phyloP scores from a whole-genome alignment of 2,888 invertebrate species.

The Chaetogeoica ovagalla region DNA sequence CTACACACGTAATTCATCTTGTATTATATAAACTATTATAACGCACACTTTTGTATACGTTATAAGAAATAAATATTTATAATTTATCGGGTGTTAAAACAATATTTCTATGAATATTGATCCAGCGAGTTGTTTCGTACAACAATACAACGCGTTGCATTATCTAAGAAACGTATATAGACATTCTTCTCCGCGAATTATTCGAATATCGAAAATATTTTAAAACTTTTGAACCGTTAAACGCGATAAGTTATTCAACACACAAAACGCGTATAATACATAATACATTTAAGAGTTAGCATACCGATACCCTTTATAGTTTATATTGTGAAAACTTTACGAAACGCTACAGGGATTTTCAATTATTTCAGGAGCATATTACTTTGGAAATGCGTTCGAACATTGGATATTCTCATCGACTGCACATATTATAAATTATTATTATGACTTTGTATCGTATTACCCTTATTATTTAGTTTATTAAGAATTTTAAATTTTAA shows the following conservation, averaged over 20 bases:
- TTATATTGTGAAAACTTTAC: slow-evolving; percentile 34
- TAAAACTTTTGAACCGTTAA: slow-evolving; percentile 36
- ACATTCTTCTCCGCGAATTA: slow-evolving; percentile 5
- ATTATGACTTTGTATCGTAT: too few relatives aligned
- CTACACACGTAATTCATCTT: too few relatives aligned
- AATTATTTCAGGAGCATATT: slow-evolving; percentile 45
- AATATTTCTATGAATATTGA: not conserved
- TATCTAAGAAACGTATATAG: not conserved
- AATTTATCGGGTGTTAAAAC: too few relatives aligned
- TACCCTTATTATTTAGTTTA: too few relatives aligned
- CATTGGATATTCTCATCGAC: not conserved
- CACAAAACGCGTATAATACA: not conserved
- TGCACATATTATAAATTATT: not conserved
- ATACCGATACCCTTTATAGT: slow-evolving; percentile 11
- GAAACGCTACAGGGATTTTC: slow-evolving; percentile 48
- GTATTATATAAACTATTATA: too few relatives aligned
- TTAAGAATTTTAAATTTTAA: too few relatives aligned
- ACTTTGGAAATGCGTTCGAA: slow-evolving; percentile 45
- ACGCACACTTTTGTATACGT: too few relatives aligned
- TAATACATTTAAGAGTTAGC: slow-evolving; percentile 8
- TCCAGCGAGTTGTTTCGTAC: not conserved
- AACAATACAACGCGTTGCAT: not conserved
- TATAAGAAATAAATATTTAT: too few relatives aligned
- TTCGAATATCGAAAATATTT: slow-evolving; percentile 39
- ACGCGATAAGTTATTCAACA: slow-evolving; percentile 5